A percentile compares a stretch with the other conserved stretches of the same genome.
These are phyloP conservation scores for Lycophotia porphyrea DNA, from an alignment of 2,888 invertebrate species.

Conservation along the genomic window DNA sequence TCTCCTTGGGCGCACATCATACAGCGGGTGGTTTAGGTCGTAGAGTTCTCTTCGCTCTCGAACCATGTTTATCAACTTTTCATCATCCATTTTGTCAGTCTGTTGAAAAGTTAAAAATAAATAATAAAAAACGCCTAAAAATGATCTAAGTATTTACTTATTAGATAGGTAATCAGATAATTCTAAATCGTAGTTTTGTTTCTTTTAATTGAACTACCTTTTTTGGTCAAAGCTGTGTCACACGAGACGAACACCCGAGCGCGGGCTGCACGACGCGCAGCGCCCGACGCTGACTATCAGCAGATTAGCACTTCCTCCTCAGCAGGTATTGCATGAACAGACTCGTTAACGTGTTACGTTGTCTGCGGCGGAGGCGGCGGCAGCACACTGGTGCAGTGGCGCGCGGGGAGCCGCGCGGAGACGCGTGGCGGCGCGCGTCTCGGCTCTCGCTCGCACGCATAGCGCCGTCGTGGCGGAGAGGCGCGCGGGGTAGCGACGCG, in stretches of 20 bases:
- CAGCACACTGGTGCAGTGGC: background rate
- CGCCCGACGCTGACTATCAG: background rate
- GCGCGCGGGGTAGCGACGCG: background rate
- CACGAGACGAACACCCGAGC: background rate
- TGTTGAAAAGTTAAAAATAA: background rate
- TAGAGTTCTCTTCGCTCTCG: constrained; percentile 50
- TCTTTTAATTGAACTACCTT: background rate
- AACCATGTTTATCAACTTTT: constrained; percentile 42
- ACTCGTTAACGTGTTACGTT: background rate
- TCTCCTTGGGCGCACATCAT: constrained; percentile 44
- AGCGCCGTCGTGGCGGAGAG: background rate
- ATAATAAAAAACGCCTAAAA: background rate
- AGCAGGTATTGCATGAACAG: background rate
- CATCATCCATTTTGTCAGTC: constrained; percentile 38
- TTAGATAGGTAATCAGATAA: too few species aligned
- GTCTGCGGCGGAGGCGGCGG: background rate
- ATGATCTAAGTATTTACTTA: too few species aligned
- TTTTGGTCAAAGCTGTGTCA: background rate
- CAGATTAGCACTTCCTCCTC: too few species aligned
- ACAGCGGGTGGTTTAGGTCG: constrained; percentile 47
- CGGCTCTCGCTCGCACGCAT: constrained; percentile 28
- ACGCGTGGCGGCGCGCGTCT: constrained; percentile 26
- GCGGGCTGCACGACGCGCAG: background rate
- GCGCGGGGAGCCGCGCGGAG: constrained; percentile 32
- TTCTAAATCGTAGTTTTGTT: background rate